phyloP scores from a whole-genome alignment of 2,113 vertebrate genomes.

The Rhea americana region DNA sequence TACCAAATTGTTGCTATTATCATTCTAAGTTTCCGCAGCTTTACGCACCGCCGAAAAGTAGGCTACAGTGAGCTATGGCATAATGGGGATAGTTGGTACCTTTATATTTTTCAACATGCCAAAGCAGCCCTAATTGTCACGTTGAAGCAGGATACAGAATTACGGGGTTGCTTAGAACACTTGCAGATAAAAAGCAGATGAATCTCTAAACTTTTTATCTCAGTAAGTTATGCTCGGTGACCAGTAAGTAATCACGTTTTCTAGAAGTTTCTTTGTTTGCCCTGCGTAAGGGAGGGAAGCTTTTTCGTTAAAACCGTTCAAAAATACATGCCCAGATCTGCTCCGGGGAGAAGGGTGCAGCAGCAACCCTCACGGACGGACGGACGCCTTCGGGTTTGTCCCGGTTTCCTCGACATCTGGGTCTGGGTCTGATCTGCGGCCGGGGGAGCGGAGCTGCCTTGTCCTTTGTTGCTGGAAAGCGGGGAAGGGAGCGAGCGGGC shows the following conservation, averaged over 20 bases:
- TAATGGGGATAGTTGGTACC: conserved; percentile 46
- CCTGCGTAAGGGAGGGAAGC: neutral
- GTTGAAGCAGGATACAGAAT: conserved; percentile 50
- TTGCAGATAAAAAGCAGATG: conserved; percentile 69
- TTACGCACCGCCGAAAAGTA: conserved; percentile 55
- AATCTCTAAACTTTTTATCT: conserved; percentile 74
- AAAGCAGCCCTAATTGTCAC: conserved; percentile 62
- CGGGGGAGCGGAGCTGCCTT: conserved; percentile 1
- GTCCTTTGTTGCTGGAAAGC: conserved; percentile 50
- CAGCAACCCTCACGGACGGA: neutral
- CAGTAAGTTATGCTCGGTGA: conserved; percentile 71
- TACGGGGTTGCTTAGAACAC: conserved; percentile 57
- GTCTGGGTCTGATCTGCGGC: neutral
- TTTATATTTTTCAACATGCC: conserved; percentile 64
- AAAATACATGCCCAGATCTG: neutral
- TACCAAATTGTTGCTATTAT: conserved; percentile 69
- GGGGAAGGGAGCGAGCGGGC: conserved; percentile 22
- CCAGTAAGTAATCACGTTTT: conserved; percentile 78
- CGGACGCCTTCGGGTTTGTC: conserved; percentile 12
- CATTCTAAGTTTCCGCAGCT: conserved; percentile 56
- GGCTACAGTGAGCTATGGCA: conserved; percentile 31
- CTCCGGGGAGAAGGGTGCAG: neutral
- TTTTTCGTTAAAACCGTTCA: neutral
- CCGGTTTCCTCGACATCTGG: neutral
- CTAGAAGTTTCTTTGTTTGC: conserved; percentile 58